Evolutionary conservation across 2,888 invertebrate species (phyloP), one percentile per base, ranked within the genome.

Genomic region (Catocala fraxini): DNA sequence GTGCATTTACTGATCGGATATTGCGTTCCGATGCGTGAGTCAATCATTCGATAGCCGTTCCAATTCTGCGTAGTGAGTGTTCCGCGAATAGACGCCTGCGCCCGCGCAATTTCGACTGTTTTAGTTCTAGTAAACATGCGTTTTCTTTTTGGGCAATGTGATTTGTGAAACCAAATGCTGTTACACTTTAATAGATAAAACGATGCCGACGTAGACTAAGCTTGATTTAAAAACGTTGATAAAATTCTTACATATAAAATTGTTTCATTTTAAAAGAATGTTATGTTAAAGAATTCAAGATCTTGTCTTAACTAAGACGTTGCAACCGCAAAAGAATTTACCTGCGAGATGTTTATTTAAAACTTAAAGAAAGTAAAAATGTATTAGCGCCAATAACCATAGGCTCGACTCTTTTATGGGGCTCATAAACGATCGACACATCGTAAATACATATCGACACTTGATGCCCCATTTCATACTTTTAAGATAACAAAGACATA

Each of bases 21-120:
- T 82, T 82, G 83, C 82, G 82, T 82, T 77, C 81, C 77, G 79
- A 80, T 77, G 80, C 76, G 85, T 88, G 89, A 87, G 83, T 86
- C 84, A 87, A 89, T 87, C 83, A 82, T 71, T 86, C 82, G 85
- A 87, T 87, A 83, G 79, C 68, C 73, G 83, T 72, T 77, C 84
- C 75, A 84, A 77, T 89, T 84, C 86, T 79, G 64, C 59, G 82
- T 81, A 84, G 72, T 70, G 73, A 71, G 70, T 72, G 76, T 83
- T 87, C 88, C 75, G 77, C 75, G 87, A 88, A 86, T 80, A 81
- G 82, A 80, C 64, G 65, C 63, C 58, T 77, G 80, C 72, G 68
- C 65, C 13, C 48, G 70, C 68, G 67, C 71, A 64, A 56, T 74
- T 77, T 70, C 53, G 52, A 61, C 56, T 65, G 67, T 64, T 68